Conservation (phyloP, 1,140 invertebrate genomes). For the Sarcophaga bullata region DNA sequence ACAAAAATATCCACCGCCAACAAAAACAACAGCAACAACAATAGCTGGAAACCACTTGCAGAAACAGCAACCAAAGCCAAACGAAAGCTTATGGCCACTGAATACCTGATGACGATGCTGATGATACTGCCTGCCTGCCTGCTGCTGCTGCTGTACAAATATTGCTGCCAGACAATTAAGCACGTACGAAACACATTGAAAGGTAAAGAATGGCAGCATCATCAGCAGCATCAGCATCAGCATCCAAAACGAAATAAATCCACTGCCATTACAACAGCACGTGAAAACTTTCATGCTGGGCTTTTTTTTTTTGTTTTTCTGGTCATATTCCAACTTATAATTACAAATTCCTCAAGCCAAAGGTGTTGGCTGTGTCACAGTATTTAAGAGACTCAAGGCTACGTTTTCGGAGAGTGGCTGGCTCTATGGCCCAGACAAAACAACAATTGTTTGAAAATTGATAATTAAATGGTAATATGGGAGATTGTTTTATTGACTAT, state of each 20-base stretch:
- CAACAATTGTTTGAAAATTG: constrained; percentile 37
- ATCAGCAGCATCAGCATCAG: not conserved
- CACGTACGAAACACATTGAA: constrained; percentile 31
- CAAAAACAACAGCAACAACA: too few species aligned
- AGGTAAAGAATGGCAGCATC: not conserved
- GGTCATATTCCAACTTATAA: constrained; percentile 28
- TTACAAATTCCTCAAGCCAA: constrained; percentile 3
- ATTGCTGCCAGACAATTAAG: constrained; percentile 30
- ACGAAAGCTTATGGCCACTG: not conserved
- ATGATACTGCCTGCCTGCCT: not conserved
- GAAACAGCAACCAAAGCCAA: not conserved
- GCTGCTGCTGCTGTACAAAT: not conserved
- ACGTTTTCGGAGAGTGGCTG: not conserved
- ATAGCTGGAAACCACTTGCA: too few species aligned
- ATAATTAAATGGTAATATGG: constrained; percentile 39
- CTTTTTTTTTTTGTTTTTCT: not conserved
- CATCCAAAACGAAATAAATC: not conserved
- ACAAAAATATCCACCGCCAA: not conserved
- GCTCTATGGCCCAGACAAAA: not conserved
- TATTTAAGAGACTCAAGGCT: not conserved
- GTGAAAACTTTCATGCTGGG: too few species aligned
- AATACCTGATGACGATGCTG: not conserved
- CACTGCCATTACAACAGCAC: not conserved
- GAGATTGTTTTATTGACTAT: constrained; percentile 27
- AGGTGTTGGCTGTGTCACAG: not conserved